phyloP scores from a whole-genome alignment of 2,113 vertebrate species.

The Mirza zaza region DNA sequence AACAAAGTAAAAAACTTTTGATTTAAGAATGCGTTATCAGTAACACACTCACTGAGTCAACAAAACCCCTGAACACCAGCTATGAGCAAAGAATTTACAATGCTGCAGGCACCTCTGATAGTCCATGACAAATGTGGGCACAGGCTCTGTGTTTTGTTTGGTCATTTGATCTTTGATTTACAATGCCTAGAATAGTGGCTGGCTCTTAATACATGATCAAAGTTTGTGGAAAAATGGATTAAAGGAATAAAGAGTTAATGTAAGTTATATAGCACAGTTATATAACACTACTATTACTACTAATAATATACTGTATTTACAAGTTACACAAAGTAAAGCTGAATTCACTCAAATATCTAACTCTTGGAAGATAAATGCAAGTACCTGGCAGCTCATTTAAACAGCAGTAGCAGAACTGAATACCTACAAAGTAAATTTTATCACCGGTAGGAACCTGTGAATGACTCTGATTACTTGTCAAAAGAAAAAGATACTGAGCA shows the following conservation, averaged over 20 bases:
- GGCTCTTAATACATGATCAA: not conserved
- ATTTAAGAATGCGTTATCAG: not conserved
- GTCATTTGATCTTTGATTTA: slow-evolving; percentile 1
- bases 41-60: not conserved
- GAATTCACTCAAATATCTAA: not conserved
- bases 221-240: not conserved
- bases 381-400: not conserved
- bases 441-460: not conserved
- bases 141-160: not conserved
- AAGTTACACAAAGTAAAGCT: not conserved
- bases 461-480: slow-evolving; percentile 39
- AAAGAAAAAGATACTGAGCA: not conserved
- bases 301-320: not conserved
- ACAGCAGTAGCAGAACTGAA: not conserved
- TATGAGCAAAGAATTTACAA: not conserved
- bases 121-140: not conserved
- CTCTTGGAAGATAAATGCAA: not conserved
- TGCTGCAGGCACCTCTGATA: not conserved
- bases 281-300: no score
- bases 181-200: not conserved
- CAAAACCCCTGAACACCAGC: not conserved
- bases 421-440: slow-evolving; percentile 19
- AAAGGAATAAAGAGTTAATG: not conserved
- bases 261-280: not conserved
- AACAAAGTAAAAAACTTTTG: not conserved